These are phyloP conservation scores for Epicampocera succincta DNA, from an alignment of 2,888 invertebrate genomes.

Conservation along the genomic window DNA sequence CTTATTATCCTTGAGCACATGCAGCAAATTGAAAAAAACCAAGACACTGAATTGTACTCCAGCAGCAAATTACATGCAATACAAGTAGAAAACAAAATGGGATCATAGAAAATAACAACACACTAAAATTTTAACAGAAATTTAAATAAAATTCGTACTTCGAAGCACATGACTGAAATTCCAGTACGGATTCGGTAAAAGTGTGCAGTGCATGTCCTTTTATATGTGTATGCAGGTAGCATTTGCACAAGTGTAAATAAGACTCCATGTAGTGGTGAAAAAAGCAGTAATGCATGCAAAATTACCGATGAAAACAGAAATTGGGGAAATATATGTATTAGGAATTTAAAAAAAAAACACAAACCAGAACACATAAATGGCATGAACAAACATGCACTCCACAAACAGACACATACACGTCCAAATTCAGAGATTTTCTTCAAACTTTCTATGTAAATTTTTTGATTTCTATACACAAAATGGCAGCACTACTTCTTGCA, in stretches of 20 bases:
- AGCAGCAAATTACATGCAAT: slow-evolving; percentile 60
- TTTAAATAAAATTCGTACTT: slow-evolving; percentile 38
- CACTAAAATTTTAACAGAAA: slow-evolving; percentile 28
- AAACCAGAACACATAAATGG: background rate
- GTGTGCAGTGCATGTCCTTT: too few species aligned
- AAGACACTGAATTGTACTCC: slow-evolving; percentile 29
- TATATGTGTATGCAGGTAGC: too few species aligned
- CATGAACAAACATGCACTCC: too few species aligned
- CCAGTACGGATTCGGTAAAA: too few species aligned
- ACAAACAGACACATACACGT: too few species aligned
- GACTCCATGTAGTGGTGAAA: slow-evolving; percentile 9
- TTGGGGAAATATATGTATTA: background rate
- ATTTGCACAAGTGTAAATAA: too few species aligned
- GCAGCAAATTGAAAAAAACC: background rate
- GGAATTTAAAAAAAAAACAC: background rate
- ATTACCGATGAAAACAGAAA: slow-evolving; percentile 33
- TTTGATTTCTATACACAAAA: too few species aligned
- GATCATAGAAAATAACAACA: slow-evolving; percentile 56
- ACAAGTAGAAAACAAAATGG: slow-evolving; percentile 49
- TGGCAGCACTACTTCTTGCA: too few species aligned
- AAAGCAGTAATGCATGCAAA: slow-evolving; percentile 36
- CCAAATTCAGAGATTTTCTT: too few species aligned
- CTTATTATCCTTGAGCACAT: background rate
- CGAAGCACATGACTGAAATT: slow-evolving; percentile 5
- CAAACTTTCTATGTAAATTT: too few species aligned